Evolutionary conservation across 1,140 invertebrate species (phyloP), one percentile per base, ranked within the genome.

Genomic region (Drosophila yakuba): DNA sequence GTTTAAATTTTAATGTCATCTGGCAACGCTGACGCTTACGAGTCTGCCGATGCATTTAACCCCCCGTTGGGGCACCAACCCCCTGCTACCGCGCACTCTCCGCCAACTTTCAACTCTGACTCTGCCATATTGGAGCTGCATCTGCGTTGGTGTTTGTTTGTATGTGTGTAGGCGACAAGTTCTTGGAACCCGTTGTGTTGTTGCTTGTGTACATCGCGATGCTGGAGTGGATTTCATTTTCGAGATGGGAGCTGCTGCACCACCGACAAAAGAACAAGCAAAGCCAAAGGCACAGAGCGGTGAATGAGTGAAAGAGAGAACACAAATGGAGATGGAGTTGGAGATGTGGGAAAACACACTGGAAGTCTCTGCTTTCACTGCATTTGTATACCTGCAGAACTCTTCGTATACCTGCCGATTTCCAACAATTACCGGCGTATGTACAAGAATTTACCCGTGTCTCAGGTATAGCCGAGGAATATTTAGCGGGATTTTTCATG

Each of bases 131-230:
- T 71, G 63, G 39, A 71, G 56, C 44, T 57, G 41, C 64, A 28
- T 35, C 41, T 67, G 45, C 15, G 35, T 25, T 32, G 52, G 59
- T 68, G 32, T 62, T 43, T 64, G 47, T 54, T 28, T 20, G 20
- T 20, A 1, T 66, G 60, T 14, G 45, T 39, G 45, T 47, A 48
- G 60, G 50, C 72, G 66, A 86, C 71, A 63, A 68, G 78, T 86
- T 86, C 82, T 86, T 62, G 79, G 82, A 86, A 86, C 57, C 58
- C 81, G 73, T 76, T 60, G 72, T 73, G 51, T 85, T 66, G 57
- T 57, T 62, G 56, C 8, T 43, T 15, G 50, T 73, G 71, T 43
- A 28, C 43, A 15, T 58, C 25, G 41, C 41, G 64, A 66, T 52
- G 60, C 64, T 54, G 58, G 50, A 48, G 58, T 43, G 25, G 7